Evolutionary conservation across 2,888 invertebrate species (phyloP).

Genomic region (Nebria brevicollis): DNA sequence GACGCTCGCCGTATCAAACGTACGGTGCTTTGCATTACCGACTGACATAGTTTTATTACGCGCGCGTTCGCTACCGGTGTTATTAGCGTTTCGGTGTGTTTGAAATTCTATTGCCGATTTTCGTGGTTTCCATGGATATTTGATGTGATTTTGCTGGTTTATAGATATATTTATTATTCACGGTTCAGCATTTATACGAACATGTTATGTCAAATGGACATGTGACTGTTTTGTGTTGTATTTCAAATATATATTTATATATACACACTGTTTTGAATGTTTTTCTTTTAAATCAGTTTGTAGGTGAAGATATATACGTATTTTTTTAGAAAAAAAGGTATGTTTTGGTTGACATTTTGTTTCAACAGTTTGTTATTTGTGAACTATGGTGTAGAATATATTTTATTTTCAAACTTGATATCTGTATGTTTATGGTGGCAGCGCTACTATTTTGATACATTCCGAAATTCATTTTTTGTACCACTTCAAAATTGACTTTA

Average conservation of each 20-base stretch:
- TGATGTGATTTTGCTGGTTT: not conserved
- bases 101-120: not conserved
- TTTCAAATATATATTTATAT: not conserved
- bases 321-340: too few relatives aligned
- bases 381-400: too few relatives aligned
- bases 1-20: constrained; percentile 23
- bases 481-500: too few relatives aligned
- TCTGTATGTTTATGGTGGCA: too few relatives aligned
- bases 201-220: constrained; percentile 23
- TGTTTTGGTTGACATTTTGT: too few relatives aligned
- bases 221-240: constrained; percentile 32
- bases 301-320: not conserved
- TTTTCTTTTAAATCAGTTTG: not conserved
- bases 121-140: not conserved
- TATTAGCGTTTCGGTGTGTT: constrained; percentile 17
- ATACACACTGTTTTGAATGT: not conserved
- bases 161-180: not conserved
- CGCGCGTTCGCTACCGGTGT: constrained; percentile 6
- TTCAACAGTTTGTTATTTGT: too few relatives aligned
- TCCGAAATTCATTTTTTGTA: too few relatives aligned
- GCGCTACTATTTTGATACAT: too few relatives aligned
- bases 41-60: constrained; percentile 21
- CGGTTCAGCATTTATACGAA: not conserved
- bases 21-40: not conserved
- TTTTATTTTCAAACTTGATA: too few relatives aligned